Evolutionary conservation across 92 coral and sea anemone species (phyloP).

Genomic region (Parazoanthus darwini): DNA sequence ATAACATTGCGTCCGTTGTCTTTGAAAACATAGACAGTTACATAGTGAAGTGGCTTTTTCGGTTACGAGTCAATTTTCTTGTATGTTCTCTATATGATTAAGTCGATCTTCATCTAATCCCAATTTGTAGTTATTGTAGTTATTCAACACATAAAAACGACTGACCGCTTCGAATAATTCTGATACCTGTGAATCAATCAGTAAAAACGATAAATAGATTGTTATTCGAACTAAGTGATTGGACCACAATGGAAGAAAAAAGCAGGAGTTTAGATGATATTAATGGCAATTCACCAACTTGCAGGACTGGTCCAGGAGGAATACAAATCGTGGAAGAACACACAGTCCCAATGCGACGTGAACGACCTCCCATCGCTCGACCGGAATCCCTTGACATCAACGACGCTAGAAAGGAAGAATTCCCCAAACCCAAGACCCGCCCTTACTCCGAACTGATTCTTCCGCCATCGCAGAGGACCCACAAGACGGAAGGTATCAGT

Average conservation of each 20-base stretch:
- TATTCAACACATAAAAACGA: too few species aligned
- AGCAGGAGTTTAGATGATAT: not conserved
- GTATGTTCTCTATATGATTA: too few species aligned
- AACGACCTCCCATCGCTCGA: constrained; percentile 35
- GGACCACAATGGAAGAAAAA: not conserved
- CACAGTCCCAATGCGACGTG: constrained; percentile 24
- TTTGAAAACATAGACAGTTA: too few species aligned
- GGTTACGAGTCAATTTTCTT: too few species aligned
- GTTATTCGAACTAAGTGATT: not conserved
- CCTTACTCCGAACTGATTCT: constrained; percentile 38
- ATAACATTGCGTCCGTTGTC: too few species aligned
- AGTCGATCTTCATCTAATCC: too few species aligned
- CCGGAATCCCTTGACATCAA: constrained; percentile 31
- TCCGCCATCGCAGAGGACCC: constrained; percentile 36
- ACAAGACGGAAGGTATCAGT: constrained; percentile 31
- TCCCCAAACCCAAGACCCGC: constrained; percentile 38
- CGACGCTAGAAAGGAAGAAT: constrained; percentile 22
- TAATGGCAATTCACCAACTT: not conserved
- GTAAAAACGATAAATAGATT: too few species aligned
- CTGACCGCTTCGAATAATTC: too few species aligned
- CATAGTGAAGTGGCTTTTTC: too few species aligned
- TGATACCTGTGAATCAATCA: too few species aligned
- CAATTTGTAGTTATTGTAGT: too few species aligned
- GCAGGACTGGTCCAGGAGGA: constrained; percentile 44
- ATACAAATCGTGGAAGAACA: constrained; percentile 27